These are phyloP conservation scores for Blastomussa wellsi DNA, from an alignment of 92 coral and sea anemone genomes.

Conservation along the genomic window DNA sequence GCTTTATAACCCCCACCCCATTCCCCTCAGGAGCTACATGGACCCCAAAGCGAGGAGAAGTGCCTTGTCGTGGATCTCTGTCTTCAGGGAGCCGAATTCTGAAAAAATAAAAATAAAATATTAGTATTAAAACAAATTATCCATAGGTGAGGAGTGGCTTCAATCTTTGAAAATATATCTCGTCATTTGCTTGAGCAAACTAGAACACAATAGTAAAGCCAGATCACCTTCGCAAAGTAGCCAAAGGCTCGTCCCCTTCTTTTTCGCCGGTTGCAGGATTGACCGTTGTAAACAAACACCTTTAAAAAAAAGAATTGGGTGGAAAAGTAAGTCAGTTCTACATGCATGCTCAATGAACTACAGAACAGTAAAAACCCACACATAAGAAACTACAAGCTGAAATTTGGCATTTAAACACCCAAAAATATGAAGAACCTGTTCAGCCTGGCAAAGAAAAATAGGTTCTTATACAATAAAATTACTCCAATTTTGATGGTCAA, in stretches of 20 bases:
- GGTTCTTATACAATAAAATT: too few species aligned
- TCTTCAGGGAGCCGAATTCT: constrained; percentile 72
- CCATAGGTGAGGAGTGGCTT: not conserved
- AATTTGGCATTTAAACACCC: too few species aligned
- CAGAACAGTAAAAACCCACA: too few species aligned
- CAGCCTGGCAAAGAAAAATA: too few species aligned
- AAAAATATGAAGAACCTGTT: too few species aligned
- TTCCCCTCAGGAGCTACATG: constrained; percentile 42
- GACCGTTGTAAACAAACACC: constrained; percentile 42
- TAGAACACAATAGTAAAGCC: not conserved
- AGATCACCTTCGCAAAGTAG: constrained; percentile 41
- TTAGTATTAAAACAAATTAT: not conserved
- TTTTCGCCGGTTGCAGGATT: constrained; percentile 28
- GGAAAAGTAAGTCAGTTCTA: too few species aligned
- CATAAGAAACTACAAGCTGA: too few species aligned
- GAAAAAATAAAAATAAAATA: not conserved
- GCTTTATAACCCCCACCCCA: constrained; percentile 55
- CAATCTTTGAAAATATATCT: not conserved
- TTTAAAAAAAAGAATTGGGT: too few species aligned
- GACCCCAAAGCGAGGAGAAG: constrained; percentile 80
- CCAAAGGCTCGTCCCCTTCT: constrained; percentile 37
- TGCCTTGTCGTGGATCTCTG: constrained; percentile 65
- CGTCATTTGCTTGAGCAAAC: not conserved
- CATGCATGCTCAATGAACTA: too few species aligned
- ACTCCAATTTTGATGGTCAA: too few species aligned